Conservation (phyloP, 2,797 vertebrate species). For the Hipposideros larvatus region DNA sequence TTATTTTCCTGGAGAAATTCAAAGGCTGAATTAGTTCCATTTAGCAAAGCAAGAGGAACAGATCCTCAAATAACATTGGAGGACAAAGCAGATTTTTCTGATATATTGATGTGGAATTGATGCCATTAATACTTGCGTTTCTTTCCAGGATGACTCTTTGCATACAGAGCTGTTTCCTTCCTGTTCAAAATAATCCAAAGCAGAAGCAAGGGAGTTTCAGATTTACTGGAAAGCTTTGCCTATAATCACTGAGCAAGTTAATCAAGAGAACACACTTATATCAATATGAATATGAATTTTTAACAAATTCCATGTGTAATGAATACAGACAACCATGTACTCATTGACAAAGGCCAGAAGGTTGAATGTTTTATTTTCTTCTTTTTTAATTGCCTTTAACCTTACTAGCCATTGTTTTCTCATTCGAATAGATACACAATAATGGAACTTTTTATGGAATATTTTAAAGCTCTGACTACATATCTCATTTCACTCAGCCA, state of each 20-base stretch:
- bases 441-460: neutral
- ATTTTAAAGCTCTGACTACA: constrained; percentile 55
- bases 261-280: constrained; percentile 48
- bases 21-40: neutral
- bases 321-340: neutral
- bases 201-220: constrained; percentile 27
- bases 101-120: neutral
- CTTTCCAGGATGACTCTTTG: constrained; percentile 48
- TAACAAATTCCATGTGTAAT: neutral
- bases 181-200: constrained; percentile 48
- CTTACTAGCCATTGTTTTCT: constrained; percentile 53
- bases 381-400: neutral
- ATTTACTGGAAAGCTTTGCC: constrained; percentile 45
- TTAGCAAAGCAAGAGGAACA: constrained; percentile 14
- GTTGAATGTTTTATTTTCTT: neutral
- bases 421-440: constrained; percentile 27
- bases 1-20: constrained; percentile 41
- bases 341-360: constrained; percentile 30
- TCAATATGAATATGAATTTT: neutral
- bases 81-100: neutral
- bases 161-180: neutral
- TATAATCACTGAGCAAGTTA: constrained; percentile 38
- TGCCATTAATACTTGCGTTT: neutral
- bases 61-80: neutral
- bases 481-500: constrained; percentile 44